These are phyloP conservation scores for Seriola quinqueradiata DNA, from an alignment of 2,113 vertebrate species.

Conservation along the genomic window DNA sequence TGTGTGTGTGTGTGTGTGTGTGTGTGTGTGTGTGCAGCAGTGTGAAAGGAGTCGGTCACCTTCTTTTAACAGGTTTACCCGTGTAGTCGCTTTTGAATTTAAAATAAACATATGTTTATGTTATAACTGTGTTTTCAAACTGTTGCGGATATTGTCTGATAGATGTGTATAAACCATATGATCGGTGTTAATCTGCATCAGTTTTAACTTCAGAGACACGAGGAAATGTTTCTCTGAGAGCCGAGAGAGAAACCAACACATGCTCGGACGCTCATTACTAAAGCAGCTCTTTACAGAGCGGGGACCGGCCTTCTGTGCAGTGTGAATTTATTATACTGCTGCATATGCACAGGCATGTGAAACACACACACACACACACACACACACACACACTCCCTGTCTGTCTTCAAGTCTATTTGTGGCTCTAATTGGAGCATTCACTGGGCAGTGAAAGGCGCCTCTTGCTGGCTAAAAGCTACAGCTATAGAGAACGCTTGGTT, in stretches of 20 bases:
- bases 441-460: too few species aligned
- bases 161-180: not conserved
- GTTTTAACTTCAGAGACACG: not conserved
- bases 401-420: constrained; percentile 35
- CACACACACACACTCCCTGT: not conserved
- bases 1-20: too few species aligned
- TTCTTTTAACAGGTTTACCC: too few species aligned
- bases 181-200: not conserved
- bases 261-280: not conserved
- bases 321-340: not conserved
- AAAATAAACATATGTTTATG: too few species aligned
- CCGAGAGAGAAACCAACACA: not conserved
- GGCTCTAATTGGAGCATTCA: too few species aligned
- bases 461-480: too few species aligned
- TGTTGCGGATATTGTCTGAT: not conserved
- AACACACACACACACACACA: not conserved
- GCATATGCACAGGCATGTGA: constrained; percentile 2
- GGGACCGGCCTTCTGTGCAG: not conserved
- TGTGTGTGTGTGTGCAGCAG: too few species aligned
- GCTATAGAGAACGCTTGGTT: too few species aligned
- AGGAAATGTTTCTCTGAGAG: not conserved
- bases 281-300: not conserved
- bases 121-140: not conserved
- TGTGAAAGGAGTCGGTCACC: too few species aligned
- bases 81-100: too few species aligned